Conservation (phyloP, 2,113 vertebrate genomes). For the Toxotes chatareus region DNA sequence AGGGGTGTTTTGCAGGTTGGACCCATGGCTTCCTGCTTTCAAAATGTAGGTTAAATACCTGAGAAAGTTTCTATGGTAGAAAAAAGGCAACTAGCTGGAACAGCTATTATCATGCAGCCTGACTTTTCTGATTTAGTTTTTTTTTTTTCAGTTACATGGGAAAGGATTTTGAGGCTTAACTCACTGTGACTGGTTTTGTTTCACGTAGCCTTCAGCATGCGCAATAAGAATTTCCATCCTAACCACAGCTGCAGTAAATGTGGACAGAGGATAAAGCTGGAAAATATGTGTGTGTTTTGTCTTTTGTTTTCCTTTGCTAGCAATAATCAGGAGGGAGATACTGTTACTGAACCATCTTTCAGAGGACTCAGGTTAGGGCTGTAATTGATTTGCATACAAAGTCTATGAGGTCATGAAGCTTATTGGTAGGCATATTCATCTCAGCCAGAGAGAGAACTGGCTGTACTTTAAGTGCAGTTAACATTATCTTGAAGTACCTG, state of each 20-base stretch:
- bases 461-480: conserved; percentile 6
- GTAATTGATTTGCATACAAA: conserved; percentile 27
- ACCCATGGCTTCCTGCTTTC: neutral
- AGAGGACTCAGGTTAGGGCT: conserved; percentile 2
- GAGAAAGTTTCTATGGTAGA: neutral
- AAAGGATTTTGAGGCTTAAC: conserved; percentile 15
- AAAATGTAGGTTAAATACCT: neutral
- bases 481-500: neutral
- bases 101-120: neutral
- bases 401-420: neutral
- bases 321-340: conserved; percentile 49
- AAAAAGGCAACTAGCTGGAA: neutral
- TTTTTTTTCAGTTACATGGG: neutral
- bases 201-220: conserved; percentile 16
- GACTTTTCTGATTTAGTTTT: neutral
- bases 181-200: conserved; percentile 35
- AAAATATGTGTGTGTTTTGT: conserved; percentile 10
- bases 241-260: conserved; percentile 13
- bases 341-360: neutral
- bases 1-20: neutral
- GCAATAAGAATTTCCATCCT: conserved; percentile 34
- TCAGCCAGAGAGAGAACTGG: neutral
- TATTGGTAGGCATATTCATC: neutral
- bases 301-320: conserved; percentile 44
- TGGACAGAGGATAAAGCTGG: conserved; percentile 9